A percentile compares a stretch with the other conserved stretches of the same genome.
Evolutionary conservation across 2,797 vertebrate species (phyloP).

Genomic region (Phrynocephalus vlangalii): DNA sequence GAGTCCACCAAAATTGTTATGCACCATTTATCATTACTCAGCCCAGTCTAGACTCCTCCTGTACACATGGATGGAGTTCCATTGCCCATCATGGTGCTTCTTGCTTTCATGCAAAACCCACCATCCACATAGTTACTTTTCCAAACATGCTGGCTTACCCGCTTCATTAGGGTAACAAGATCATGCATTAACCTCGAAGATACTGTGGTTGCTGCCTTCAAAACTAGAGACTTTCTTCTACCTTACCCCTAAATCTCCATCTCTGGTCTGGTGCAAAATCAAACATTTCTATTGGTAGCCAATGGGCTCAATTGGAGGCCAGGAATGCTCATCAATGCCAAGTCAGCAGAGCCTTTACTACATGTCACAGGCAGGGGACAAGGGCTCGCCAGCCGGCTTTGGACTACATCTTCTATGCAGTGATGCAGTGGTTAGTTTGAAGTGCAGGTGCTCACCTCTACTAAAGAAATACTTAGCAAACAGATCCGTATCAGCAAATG

Average conservation of each 20-base stretch:
- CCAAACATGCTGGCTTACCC: not conserved
- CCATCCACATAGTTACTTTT: not conserved
- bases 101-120: not conserved
- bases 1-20: not conserved
- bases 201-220: not conserved
- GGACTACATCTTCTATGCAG: no score
- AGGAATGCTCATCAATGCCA: not conserved
- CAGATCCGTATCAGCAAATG: no score
- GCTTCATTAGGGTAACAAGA: no score
- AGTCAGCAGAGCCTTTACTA: not conserved
- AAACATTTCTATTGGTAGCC: not conserved
- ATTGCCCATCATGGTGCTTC: not conserved
- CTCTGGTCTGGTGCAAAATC: not conserved
- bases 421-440: no score
- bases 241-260: not conserved
- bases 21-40: not conserved
- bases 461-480: no score
- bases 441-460: no score
- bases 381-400: not conserved
- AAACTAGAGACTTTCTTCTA: not conserved
- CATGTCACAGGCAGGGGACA: not conserved
- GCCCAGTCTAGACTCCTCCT: not conserved
- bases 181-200: not conserved
- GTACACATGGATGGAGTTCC: not conserved
- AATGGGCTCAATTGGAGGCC: no score